Conservation (phyloP, 2,113 vertebrate species). For the Arizona elegans region DNA sequence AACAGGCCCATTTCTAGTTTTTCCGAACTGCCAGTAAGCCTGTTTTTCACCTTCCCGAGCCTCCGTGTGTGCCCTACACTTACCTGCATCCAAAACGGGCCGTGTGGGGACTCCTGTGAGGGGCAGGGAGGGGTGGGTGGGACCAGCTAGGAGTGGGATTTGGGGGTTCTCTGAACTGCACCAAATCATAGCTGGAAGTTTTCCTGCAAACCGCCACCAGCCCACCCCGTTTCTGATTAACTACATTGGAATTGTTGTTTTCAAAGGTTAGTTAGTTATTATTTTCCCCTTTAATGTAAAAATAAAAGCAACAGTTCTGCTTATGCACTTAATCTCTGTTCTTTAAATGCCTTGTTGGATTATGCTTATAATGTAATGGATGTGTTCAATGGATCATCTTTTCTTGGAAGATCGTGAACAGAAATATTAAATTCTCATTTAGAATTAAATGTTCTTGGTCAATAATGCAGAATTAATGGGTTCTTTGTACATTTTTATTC, state of each 20-base stretch:
- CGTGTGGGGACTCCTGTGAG: no score
- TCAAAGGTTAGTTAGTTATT: conserved; percentile 56
- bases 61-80: no score
- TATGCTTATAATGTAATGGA: background rate
- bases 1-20: no score
- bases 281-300: conserved; percentile 25
- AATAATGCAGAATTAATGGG: conserved; percentile 9
- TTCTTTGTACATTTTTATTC: background rate
- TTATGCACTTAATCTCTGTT: conserved; percentile 48
- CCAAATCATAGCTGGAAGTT: no score
- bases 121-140: no score
- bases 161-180: no score
- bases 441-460: background rate
- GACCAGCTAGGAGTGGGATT: no score
- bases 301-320: conserved; percentile 34
- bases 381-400: conserved; percentile 1
- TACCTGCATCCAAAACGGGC: no score
- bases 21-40: no score
- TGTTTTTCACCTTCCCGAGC: no score
- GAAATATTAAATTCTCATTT: conserved; percentile 2
- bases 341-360: background rate
- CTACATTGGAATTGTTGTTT: conserved; percentile 41
- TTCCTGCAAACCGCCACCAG: no score
- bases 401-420: background rate
- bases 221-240: conserved; percentile 31